These are phyloP conservation scores for Microcaecilia unicolor DNA, from an alignment of 2,797 vertebrate genomes.

Conservation along the genomic window DNA sequence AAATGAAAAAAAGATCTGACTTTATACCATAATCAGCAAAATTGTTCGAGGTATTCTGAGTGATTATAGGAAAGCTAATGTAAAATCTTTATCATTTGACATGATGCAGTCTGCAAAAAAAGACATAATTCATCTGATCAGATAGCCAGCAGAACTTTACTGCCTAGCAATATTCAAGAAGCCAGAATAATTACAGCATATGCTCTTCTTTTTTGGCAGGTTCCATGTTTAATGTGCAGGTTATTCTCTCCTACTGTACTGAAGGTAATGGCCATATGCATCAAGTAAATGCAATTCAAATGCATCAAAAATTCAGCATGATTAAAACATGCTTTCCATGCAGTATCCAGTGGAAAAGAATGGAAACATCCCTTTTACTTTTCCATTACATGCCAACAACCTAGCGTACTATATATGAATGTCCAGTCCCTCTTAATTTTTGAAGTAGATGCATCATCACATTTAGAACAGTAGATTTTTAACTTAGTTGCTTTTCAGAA, in stretches of 20 bases:
- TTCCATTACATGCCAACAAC: not conserved
- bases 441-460: conserved; percentile 5
- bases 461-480: not conserved
- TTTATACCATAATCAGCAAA: not conserved
- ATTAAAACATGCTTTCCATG: not conserved
- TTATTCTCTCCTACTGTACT: conserved; percentile 15
- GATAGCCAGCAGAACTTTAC: conserved; percentile 10
- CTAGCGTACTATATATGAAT: not conserved
- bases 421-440: not conserved
- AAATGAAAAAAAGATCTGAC: no score
- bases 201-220: conserved; percentile 28
- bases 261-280: conserved; percentile 12
- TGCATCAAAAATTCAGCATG: not conserved
- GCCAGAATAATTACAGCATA: conserved; percentile 27
- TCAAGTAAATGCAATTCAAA: conserved; percentile 1
- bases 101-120: conserved; percentile 15
- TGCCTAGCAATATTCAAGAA: conserved; percentile 27
- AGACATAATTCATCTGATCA: conserved; percentile 16
- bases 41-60: not conserved
- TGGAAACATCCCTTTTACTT: conserved; percentile 1
- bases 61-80: conserved; percentile 13
- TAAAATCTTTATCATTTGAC: conserved; percentile 22
- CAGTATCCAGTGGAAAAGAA: not conserved
- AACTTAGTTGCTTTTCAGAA: conserved; percentile 2
- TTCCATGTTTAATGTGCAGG: conserved; percentile 15